Evolutionary conservation across 2,113 vertebrate species (phyloP).

Genomic region (Oncorhynchus gorbuscha): DNA sequence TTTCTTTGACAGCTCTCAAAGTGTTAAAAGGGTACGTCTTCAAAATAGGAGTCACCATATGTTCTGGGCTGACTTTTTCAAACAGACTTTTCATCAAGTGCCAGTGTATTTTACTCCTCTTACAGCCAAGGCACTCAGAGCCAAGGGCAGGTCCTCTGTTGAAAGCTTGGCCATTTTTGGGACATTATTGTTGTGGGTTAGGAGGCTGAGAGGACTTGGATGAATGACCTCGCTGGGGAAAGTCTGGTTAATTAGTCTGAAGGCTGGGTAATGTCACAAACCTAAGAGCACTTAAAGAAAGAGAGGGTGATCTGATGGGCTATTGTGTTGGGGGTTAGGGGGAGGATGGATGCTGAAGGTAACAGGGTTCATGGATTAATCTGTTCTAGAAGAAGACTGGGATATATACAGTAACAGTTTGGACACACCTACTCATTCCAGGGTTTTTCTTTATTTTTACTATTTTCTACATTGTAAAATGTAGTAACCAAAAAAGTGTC

Average conservation of each 20-base stretch:
- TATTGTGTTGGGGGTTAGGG: neutral
- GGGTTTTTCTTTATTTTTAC: too few relatives aligned
- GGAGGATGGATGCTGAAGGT: too few relatives aligned
- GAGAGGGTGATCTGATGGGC: constrained; percentile 9
- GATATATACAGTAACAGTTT: too few relatives aligned
- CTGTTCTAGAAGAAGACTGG: too few relatives aligned
- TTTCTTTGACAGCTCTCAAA: constrained; percentile 59
- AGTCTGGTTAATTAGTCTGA: constrained; percentile 51
- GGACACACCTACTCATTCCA: too few relatives aligned
- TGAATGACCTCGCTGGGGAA: constrained; percentile 40
- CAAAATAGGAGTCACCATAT: constrained; percentile 60
- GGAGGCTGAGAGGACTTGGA: constrained; percentile 44
- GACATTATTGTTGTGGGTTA: constrained; percentile 27
- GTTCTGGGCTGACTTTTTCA: constrained; percentile 47
- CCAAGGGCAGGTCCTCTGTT: constrained; percentile 43
- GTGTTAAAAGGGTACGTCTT: constrained; percentile 73
- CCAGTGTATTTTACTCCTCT: constrained; percentile 48
- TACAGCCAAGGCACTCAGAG: constrained; percentile 53
- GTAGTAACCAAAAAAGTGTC: too few relatives aligned
- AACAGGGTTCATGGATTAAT: too few relatives aligned
- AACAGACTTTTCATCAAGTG: constrained; percentile 66
- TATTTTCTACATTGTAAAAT: too few relatives aligned
- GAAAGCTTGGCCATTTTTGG: constrained; percentile 58
- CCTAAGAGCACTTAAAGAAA: constrained; percentile 12
- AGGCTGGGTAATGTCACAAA: constrained; percentile 46